These are phyloP conservation scores for Philopotamus ludificatus DNA, from an alignment of 1,140 invertebrate species.

Conservation along the genomic window DNA sequence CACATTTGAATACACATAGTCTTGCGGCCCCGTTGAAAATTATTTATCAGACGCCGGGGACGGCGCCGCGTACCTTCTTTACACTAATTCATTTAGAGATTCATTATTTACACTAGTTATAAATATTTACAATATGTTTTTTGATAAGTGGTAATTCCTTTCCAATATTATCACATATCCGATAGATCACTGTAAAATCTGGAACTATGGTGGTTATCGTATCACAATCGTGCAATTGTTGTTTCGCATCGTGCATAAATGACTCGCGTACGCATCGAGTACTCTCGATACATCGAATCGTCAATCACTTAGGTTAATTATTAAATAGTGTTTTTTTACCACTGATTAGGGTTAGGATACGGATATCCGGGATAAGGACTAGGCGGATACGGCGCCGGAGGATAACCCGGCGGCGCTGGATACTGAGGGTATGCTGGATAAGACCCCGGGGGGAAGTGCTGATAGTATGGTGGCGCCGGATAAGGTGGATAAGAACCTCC, in stretches of 20 bases:
- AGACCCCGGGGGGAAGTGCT: constrained; percentile 53
- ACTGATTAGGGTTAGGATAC: constrained; percentile 48
- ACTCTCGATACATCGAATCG: not conserved
- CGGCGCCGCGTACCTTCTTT: not conserved
- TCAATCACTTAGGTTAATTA: not conserved
- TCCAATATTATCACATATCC: not conserved
- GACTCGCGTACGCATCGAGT: too few relatives aligned
- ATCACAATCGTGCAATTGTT: too few relatives aligned
- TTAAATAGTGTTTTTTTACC: constrained; percentile 46
- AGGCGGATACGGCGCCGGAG: constrained; percentile 46
- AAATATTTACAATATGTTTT: constrained; percentile 15
- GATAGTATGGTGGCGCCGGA: constrained; percentile 55
- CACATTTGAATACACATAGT: too few relatives aligned
- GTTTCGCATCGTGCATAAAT: not conserved
- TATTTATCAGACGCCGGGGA: too few relatives aligned
- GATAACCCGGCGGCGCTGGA: constrained; percentile 44
- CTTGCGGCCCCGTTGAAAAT: too few relatives aligned
- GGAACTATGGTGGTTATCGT: too few relatives aligned
- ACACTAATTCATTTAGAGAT: constrained; percentile 18
- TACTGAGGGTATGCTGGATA: constrained; percentile 55
- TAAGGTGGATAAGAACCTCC: constrained; percentile 51
- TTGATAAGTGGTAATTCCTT: not conserved
- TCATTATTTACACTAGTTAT: constrained; percentile 1
- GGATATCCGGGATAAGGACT: constrained; percentile 52
- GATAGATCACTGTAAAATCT: constrained; percentile 2